Conservation (phyloP, 2,888 invertebrate species). For the Helobdella robusta region DNA sequence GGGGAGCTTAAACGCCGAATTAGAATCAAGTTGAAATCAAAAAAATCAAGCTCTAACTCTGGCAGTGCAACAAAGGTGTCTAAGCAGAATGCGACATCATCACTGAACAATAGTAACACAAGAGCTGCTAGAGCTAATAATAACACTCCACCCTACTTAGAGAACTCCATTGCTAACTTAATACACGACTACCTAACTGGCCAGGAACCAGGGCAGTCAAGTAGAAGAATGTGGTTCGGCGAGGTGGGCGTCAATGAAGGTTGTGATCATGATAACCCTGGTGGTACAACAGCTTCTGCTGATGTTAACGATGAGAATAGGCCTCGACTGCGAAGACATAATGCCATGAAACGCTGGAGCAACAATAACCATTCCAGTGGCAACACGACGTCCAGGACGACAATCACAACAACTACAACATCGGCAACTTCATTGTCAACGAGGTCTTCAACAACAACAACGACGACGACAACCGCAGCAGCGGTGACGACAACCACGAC, state of each 20-base stretch:
- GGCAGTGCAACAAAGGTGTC: too few relatives aligned
- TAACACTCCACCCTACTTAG: too few relatives aligned
- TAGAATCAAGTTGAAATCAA: not conserved
- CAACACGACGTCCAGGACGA: not conserved
- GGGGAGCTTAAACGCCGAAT: not conserved
- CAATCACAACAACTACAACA: slow-evolving; percentile 12
- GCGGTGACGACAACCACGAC: slow-evolving; percentile 5
- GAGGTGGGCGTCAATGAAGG: not conserved
- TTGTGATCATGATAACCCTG: not conserved
- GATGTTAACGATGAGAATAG: too few relatives aligned
- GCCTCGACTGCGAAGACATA: too few relatives aligned
- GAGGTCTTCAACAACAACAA: slow-evolving; percentile 22
- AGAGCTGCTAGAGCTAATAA: too few relatives aligned
- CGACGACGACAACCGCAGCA: slow-evolving; percentile 17
- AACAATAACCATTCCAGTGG: not conserved
- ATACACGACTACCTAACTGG: not conserved
- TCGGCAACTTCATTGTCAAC: slow-evolving; percentile 21
- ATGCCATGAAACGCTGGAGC: not conserved
- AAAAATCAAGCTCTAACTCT: too few relatives aligned
- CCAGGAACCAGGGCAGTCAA: not conserved
- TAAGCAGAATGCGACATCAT: too few relatives aligned
- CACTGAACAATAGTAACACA: too few relatives aligned
- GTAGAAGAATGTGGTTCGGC: not conserved
- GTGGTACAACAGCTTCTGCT: too few relatives aligned
- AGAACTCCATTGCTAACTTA: too few relatives aligned